phyloP scores from a whole-genome alignment of 2,113 vertebrate genomes.

The Erythrocercus mccallii region DNA sequence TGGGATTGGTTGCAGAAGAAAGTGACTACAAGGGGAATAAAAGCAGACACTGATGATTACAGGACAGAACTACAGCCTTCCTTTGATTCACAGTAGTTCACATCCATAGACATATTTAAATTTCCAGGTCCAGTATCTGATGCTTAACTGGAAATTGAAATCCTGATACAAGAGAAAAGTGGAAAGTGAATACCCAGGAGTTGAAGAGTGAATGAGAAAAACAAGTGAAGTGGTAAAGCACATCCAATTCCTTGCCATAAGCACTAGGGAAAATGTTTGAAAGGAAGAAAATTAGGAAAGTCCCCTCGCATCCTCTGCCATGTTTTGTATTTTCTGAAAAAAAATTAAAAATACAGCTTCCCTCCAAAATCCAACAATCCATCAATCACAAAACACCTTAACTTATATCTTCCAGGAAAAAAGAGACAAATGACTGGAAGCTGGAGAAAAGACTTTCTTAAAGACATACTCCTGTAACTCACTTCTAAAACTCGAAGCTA shows the following conservation, averaged over 20 bases:
- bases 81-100: not conserved
- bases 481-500: not conserved
- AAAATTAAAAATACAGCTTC: not conserved
- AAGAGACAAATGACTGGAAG: not conserved
- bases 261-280: not conserved
- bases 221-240: not conserved
- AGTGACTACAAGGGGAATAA: not conserved
- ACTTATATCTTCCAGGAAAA: not conserved
- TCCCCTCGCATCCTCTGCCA: not conserved
- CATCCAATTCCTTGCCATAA: not conserved
- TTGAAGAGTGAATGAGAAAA: not conserved
- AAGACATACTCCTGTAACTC: not conserved
- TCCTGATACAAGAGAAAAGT: not conserved
- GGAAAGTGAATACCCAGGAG: not conserved
- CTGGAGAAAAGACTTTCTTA: not conserved
- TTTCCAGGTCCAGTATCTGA: not conserved
- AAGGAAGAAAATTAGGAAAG: not conserved
- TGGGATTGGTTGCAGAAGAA: not conserved
- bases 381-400: not conserved
- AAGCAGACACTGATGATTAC: not conserved
- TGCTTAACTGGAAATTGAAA: slow-evolving; percentile 35
- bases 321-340: not conserved
- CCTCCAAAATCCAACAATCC: not conserved
- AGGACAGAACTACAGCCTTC: not conserved
- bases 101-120: not conserved